Conservation (phyloP, 92 coral and sea anemone genomes). For the Bergia sp. region DNA sequence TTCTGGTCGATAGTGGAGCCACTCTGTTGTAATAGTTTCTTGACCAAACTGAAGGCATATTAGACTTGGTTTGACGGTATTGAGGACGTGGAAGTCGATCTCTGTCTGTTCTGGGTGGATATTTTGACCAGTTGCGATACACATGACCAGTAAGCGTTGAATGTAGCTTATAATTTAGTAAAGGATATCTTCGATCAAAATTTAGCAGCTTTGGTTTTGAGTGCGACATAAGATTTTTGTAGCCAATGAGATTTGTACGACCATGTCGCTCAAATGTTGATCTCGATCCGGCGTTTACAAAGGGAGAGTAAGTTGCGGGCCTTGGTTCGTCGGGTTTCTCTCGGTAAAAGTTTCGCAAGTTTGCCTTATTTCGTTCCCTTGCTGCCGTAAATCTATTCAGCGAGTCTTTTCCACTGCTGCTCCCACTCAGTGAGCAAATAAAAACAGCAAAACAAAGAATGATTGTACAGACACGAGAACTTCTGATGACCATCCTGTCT, state of each 20-base stretch:
- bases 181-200: background rate
- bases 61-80: background rate
- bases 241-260: background rate
- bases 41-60: background rate
- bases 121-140: background rate
- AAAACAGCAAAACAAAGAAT: slow-evolving; percentile 4
- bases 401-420: background rate
- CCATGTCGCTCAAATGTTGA: background rate
- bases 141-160: background rate
- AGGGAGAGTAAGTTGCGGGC: background rate
- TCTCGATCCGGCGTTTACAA: background rate
- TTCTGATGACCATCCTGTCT: background rate
- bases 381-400: background rate
- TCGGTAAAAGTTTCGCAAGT: background rate
- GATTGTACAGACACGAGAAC: background rate
- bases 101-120: background rate
- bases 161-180: background rate
- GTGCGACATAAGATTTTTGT: background rate
- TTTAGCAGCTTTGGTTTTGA: background rate
- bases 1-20: background rate
- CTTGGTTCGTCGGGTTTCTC: background rate
- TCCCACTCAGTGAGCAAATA: background rate
- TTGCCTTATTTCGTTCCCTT: background rate
- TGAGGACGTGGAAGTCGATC: background rate
- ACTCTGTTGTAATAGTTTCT: background rate